Evolutionary conservation across 2,797 vertebrate genomes (phyloP), one percentile per base, ranked within the genome.

Genomic region (Limnodromus scolopaceus): DNA sequence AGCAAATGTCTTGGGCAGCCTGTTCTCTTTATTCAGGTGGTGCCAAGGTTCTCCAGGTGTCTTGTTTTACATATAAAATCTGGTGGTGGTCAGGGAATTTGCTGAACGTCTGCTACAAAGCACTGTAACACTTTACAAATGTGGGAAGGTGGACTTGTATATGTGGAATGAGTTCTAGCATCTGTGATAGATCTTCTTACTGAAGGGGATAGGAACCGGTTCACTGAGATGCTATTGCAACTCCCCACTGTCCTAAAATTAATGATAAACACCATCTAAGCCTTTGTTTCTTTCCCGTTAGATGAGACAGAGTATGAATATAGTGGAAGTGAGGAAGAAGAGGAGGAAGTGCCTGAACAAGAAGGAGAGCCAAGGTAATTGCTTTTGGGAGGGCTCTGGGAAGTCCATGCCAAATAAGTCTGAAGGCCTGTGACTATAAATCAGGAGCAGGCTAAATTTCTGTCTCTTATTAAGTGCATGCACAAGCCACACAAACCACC

Each of bases 231-330:
- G 1, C 66, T 89, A 13, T 46, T 83, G 57, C 57, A 51, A 16
- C 24, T 87, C 24, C 32, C 11, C 22, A 11, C 16, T 69, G 30
- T 58, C 54, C 54, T 93, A 36, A 89, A 91, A 75, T 36, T 18
- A 60, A 80, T 55, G 12, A 28, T 81, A 66, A 63, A 57, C 65
- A 32, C 78, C 87, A 54, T 71, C 24, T 57, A 27, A 17, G 34
- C 38, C 51, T 45, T 89, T 71, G 51, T 84, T 92, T 94, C 83
- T 94, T 86, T 96, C 49, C 87, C 6, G 12, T 39, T 88, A 99
- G 99, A 99, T 98, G 99, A 99, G 97, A 99, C 99, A 0, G 99
- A 99, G 91, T 99, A 99, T 87, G 99, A 99, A 96, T 99, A 99
- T 97, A 99, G 99, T 77, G 99, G 99, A 90, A 99, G 99, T 94